Percentiles rank a stretch among this genome's conserved stretches.
phyloP scores from a whole-genome alignment of 2,888 invertebrate genomes.

The Brenthis hecate region DNA sequence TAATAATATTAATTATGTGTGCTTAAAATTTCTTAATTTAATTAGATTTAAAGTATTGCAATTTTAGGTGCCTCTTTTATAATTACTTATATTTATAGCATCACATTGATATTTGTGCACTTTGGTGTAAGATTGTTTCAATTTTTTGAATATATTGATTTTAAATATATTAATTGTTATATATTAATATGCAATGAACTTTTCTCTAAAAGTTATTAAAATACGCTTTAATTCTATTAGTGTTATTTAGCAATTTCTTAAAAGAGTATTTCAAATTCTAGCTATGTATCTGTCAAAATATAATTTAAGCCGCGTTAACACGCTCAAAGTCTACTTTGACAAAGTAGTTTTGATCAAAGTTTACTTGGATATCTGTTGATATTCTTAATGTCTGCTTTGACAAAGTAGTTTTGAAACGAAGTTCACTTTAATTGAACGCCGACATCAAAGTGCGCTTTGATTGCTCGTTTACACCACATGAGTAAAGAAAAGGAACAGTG shows the following conservation, averaged over 20 bases:
- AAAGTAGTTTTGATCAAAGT: too few species aligned
- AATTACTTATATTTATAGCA: conserved; percentile 48
- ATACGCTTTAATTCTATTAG: conserved; percentile 23
- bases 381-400: too few species aligned
- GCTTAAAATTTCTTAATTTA: conserved; percentile 24
- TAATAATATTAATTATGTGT: conserved; percentile 24
- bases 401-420: too few species aligned
- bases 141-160: conserved; percentile 33
- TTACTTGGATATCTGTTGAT: too few species aligned
- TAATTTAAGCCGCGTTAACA: too few species aligned
- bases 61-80: conserved; percentile 59
- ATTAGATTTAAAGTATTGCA: conserved; percentile 29
- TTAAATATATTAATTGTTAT: conserved; percentile 39
- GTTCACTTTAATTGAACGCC: too few species aligned
- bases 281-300: conserved; percentile 23
- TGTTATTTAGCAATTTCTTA: conserved; percentile 20
- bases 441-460: too few species aligned
- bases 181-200: conserved; percentile 33
- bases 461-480: too few species aligned
- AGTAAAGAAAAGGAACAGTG: too few species aligned
- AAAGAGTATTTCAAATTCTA: conserved; percentile 13
- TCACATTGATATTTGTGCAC: conserved; percentile 59
- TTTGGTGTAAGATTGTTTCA: conserved; percentile 51
- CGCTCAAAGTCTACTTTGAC: too few species aligned
- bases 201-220: conserved; percentile 13